Evolutionary conservation across 2,888 invertebrate genomes (phyloP).

Genomic region (Ceramica pisi): DNA sequence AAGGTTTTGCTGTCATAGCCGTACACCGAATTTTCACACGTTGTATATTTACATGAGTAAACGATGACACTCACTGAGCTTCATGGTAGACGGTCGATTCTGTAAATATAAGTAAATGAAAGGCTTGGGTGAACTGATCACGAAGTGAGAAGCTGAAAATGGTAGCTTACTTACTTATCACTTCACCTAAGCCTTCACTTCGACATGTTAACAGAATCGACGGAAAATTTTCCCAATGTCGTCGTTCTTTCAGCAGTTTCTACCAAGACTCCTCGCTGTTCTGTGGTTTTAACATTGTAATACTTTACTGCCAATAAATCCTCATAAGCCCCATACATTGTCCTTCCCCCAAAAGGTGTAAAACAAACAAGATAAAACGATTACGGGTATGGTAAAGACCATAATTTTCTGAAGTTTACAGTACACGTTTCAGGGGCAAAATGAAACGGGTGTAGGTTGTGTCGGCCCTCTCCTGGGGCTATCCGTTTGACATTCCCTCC

Average conservation of each 20-base stretch:
- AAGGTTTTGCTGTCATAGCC: no score
- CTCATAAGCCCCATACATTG: conserved; percentile 26
- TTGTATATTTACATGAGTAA: no score
- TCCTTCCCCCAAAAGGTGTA: conserved; percentile 22
- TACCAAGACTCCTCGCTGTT: background rate
- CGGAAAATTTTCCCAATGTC: background rate
- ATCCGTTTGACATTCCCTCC: conserved; percentile 67
- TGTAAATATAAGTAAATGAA: no score
- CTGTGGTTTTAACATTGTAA: conserved; percentile 27
- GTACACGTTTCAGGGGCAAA: conserved; percentile 45
- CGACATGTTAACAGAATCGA: no score
- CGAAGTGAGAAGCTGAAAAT: no score
- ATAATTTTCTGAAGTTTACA: conserved; percentile 48
- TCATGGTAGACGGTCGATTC: no score
- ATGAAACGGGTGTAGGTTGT: conserved; percentile 60
- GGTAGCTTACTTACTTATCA: no score
- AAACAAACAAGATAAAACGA: conserved; percentile 45
- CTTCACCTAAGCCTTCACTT: no score
- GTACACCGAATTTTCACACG: no score
- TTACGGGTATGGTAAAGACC: conserved; percentile 34
- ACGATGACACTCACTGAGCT: background rate
- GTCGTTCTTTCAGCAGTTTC: background rate
- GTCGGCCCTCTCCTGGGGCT: conserved; percentile 63
- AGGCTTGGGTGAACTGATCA: no score
- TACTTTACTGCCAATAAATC: conserved; percentile 44